Evolutionary conservation across 2,797 vertebrate genomes (phyloP).

Genomic region (Acrocephalus scirpaceus): DNA sequence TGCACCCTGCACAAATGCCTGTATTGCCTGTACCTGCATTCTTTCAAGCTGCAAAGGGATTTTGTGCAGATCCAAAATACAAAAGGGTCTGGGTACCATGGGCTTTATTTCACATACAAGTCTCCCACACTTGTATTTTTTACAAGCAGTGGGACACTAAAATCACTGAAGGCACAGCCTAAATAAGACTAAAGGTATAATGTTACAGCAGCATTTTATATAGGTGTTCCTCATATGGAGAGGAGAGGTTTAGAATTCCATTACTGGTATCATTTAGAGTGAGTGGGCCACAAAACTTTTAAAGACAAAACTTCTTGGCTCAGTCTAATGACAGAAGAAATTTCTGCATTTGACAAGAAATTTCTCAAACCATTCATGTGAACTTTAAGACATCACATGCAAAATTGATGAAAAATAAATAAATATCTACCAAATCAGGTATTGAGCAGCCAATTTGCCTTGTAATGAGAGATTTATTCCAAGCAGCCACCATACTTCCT

Average conservation of each 20-base stretch:
- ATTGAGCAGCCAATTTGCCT: background rate
- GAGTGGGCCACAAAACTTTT: background rate
- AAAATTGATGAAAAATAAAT: background rate
- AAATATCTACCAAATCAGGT: background rate
- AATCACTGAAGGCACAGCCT: background rate
- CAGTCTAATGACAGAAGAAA: background rate
- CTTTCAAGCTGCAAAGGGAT: background rate
- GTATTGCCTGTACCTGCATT: background rate
- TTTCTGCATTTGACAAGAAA: background rate
- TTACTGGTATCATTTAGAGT: background rate
- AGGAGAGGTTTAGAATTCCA: background rate
- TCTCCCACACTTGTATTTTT: background rate
- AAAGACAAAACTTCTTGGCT: background rate
- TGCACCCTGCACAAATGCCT: background rate
- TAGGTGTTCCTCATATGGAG: background rate
- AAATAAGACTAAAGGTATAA: background rate
- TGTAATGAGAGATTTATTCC: background rate
- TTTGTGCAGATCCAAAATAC: background rate
- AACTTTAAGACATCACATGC: background rate
- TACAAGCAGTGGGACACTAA: background rate
- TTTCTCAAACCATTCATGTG: background rate
- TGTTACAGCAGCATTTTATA: background rate
- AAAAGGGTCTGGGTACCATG: background rate
- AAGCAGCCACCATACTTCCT: background rate
- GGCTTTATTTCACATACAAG: background rate